Evolutionary conservation across 1,140 invertebrate species (phyloP), one percentile per base, ranked within the genome.

Genomic region (Thereuonema tuberculata): DNA sequence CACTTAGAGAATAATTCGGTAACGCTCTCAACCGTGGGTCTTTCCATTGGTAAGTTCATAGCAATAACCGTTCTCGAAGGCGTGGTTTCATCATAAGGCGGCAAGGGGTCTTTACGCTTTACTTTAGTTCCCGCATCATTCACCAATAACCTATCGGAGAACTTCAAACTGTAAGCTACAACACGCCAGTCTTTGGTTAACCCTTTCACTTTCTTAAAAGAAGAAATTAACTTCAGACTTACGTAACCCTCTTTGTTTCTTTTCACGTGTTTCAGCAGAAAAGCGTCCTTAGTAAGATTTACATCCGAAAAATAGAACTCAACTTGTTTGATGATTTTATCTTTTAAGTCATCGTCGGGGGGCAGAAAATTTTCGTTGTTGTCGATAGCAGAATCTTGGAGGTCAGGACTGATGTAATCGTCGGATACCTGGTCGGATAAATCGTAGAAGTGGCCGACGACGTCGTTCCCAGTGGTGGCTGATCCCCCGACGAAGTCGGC

Each of bases 251-350:
- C 89, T 71, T 93, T 94, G 70, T 95, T 94, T 24, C 92, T 79
- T 29, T 89, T 82, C 1, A 96, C 91, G 72, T 96, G 92, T 72
- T 96, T 97, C 31, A 96, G 72, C 2, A 97, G 75, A 72, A 97
- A 97, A 1, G 92, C 90, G 70, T 97, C 92, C 72, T 94, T 95
- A 1, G 89, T 82, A 60, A 97, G 91, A 70, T 93, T 93, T 20
- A 85, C 88, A 71, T 96, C 91, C 59, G 89, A 92, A 71, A 97
- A 95, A 72, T 95, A 95, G 71, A 88, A 93, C 74, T 93, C 89
- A 5, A 93, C 89, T 70, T 91, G 87, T 43, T 83, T 78, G 43
- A 88, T 67, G 60, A 59, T 67, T 17, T 25, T 14, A 29, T 55
- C 27, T 3, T 25, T 9, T 3, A 55, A 21, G 28, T 55, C 53